Percentiles rank a stretch among this genome's conserved stretches.
Evolutionary conservation across 2,797 vertebrate genomes (phyloP).

Genomic region (Hylomyscus alleni): DNA sequence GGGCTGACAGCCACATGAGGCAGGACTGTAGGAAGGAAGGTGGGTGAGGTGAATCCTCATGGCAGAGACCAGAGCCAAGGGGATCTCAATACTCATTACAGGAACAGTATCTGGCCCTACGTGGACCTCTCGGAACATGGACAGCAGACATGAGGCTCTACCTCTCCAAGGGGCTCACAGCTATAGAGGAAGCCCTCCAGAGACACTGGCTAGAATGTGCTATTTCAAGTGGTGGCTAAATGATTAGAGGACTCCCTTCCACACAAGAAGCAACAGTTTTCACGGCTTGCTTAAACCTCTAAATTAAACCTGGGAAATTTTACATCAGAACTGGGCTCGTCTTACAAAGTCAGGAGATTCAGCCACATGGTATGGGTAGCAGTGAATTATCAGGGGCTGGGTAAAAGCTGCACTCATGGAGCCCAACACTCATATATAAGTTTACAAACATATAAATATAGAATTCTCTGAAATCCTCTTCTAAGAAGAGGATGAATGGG

Average conservation of each 20-base stretch:
- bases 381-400: neutral
- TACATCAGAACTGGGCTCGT: neutral
- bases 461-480: neutral
- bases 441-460: neutral
- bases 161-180: neutral
- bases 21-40: neutral
- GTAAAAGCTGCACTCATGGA: too few species aligned
- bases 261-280: neutral
- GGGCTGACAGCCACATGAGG: fast-evolving
- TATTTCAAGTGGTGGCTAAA: neutral
- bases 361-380: neutral
- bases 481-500: neutral
- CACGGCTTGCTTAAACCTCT: neutral
- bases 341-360: neutral
- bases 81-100: neutral
- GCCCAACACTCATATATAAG: neutral
- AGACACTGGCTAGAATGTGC: neutral
- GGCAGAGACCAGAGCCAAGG: neutral
- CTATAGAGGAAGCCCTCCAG: neutral
- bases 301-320: slow-evolving; percentile 14
- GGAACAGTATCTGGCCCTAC: too few species aligned
- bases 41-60: neutral
- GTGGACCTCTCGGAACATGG: neutral
- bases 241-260: fast-evolving
- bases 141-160: fast-evolving